phyloP scores from a whole-genome alignment of 2,888 invertebrate genomes.

The Agrotis ipsilon region DNA sequence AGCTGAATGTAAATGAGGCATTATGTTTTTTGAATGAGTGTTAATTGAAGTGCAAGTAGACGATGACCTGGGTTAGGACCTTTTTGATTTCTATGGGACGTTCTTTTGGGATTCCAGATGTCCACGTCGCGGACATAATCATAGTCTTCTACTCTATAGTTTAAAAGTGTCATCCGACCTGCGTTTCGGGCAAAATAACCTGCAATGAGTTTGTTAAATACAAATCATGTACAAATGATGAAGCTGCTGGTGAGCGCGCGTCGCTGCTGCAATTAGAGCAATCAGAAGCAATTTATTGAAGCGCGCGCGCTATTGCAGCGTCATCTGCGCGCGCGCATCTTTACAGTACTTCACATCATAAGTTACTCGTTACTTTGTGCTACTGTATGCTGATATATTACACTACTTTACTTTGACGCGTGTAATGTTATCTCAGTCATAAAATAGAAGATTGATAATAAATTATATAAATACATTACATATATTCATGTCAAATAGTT shows the following conservation, averaged over 20 bases:
- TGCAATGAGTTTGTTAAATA: not conserved
- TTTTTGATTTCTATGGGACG: too few relatives aligned
- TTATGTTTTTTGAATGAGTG: too few relatives aligned
- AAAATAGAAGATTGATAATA: conserved; percentile 2
- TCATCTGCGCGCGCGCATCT: conserved; percentile 2
- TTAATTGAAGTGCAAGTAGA: too few relatives aligned
- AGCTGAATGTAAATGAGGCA: too few relatives aligned
- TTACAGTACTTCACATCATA: not conserved
- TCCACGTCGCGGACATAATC: too few relatives aligned
- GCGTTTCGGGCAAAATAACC: not conserved
- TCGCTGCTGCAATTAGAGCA: conserved; percentile 48
- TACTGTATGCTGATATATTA: not conserved
- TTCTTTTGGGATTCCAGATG: too few relatives aligned
- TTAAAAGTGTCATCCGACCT: too few relatives aligned
- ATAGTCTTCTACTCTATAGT: too few relatives aligned
- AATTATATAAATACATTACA: not conserved
- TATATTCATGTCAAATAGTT: not conserved
- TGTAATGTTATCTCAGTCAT: conserved; percentile 18
- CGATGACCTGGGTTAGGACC: too few relatives aligned
- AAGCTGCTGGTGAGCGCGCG: not conserved
- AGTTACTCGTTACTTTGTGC: not conserved
- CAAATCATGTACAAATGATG: not conserved
- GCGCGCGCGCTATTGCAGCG: not conserved
- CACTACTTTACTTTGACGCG: not conserved
- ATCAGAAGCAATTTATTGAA: conserved; percentile 54